Conservation (phyloP, 2,113 vertebrate genomes). For the Neolamprologus toae region DNA sequence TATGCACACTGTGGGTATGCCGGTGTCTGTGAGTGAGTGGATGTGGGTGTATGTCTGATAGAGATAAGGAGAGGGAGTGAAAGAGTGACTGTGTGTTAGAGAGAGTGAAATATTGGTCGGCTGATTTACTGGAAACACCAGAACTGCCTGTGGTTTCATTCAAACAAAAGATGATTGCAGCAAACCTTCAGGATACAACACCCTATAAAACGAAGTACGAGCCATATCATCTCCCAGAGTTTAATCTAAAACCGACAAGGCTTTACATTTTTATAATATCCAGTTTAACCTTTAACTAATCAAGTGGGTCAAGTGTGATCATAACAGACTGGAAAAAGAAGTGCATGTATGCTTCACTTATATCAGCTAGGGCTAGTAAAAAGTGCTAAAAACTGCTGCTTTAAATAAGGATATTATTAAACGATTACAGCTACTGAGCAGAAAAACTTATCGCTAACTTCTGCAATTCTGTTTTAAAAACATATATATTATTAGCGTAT, state of each 20-base stretch:
- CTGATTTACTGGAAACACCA: constrained; percentile 17
- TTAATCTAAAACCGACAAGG: neutral
- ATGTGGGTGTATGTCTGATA: neutral
- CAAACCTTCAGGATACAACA: neutral
- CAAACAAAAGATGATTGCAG: neutral
- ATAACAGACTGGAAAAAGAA: neutral
- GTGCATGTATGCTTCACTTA: neutral
- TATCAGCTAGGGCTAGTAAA: neutral
- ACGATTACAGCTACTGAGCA: neutral
- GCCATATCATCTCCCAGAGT: neutral
- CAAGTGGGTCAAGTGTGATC: neutral
- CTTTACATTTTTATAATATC: neutral
- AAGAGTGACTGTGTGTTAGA: neutral
- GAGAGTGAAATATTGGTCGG: neutral
- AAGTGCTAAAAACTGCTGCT: neutral
- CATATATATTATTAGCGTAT: neutral
- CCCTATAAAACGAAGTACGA: neutral
- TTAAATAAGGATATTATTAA: neutral
- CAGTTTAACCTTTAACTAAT: neutral
- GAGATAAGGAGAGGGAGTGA: neutral
- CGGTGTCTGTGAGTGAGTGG: neutral
- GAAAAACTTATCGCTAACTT: neutral
- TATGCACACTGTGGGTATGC: neutral
- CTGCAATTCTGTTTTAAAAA: neutral
- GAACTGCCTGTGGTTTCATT: neutral